Evolutionary conservation across 2,113 vertebrate species (phyloP), one percentile per base, ranked within the genome.

Genomic region (Deroptyus accipitrinus): DNA sequence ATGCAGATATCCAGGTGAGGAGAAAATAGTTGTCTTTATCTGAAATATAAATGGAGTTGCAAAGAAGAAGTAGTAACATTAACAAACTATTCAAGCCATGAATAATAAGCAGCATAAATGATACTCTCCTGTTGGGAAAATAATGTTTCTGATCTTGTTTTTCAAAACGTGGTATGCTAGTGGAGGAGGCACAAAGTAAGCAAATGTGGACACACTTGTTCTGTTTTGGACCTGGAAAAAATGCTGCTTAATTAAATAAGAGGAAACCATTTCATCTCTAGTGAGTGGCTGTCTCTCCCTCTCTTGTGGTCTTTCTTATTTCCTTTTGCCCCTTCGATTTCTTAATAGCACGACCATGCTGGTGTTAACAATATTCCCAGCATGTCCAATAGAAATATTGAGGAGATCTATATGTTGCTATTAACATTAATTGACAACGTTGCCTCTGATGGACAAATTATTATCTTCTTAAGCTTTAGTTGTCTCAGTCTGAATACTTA

Each of bases 371-470:
- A 87, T 82, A 96, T 91, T 95, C 75, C 83, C 84, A 87, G 59
- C 73, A 84, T 87, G 64, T 48, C 22, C 73, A 88, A 7, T 46
- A 61, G 46, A 84, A 96, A 86, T 69, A 73, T 33, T 89, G 79
- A 86, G 51, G 94, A 96, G 94, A 84, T 93, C 92, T 96, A 67
- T 95, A 94, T 83, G 72, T 59, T 96, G 90, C 80, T 91, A 88
- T 95, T 97, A 95, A 54, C 86, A 92, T 97, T 97, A 96, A 97
- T 97, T 95, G 88, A 72, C 64, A 96, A 90, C 87, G 84, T 88
- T 87, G 81, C 23, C 88, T 79, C 72, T 96, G 6, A 80, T 94
- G 68, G 95, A 94, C 94, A 96, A 97, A 93, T 90, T 96, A 95
- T 97, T 97, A 97, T 97, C 88, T 96, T 91, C 63, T 68, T 84